phyloP scores from a whole-genome alignment of 2,113 vertebrate genomes.

The Eurystomus gularis region DNA sequence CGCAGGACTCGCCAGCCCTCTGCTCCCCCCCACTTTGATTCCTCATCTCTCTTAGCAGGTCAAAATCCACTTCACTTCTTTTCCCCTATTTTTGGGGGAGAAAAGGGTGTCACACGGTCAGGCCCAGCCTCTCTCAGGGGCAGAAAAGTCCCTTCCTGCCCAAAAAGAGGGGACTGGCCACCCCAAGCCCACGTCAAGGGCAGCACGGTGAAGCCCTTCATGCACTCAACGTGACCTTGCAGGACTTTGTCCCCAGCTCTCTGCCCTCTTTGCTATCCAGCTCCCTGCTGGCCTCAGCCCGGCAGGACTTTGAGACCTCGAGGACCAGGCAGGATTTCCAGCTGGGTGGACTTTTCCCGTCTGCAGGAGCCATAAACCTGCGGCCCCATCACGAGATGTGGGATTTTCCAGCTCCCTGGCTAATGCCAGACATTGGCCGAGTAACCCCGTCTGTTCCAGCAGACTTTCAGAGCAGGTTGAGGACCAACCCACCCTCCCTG shows the following conservation, averaged over 20 bases:
- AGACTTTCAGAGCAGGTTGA: neutral
- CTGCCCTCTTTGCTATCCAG: neutral
- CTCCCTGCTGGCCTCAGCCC: neutral
- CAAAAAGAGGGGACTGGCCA: neutral
- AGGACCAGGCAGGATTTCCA: neutral
- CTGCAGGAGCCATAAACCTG: neutral
- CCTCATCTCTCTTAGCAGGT: neutral
- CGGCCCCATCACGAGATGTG: neutral
- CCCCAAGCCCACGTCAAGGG: rapidly evolving
- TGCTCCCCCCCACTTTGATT: neutral
- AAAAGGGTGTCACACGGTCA: neutral
- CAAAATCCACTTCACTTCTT: neutral
- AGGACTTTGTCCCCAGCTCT: neutral
- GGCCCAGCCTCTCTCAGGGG: neutral
- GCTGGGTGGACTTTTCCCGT: neutral
- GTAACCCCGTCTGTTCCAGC: neutral
- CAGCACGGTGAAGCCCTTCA: neutral
- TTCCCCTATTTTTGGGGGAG: neutral
- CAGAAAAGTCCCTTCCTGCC: neutral
- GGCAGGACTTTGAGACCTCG: neutral
- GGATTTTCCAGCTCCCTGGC: conserved; percentile 1
- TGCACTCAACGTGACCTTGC: neutral
- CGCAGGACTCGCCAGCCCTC: neutral
- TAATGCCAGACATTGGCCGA: neutral
- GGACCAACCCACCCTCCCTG: neutral